These are phyloP conservation scores for Loripinus fragilis DNA, from an alignment of 2,888 invertebrate species.

Conservation along the genomic window DNA sequence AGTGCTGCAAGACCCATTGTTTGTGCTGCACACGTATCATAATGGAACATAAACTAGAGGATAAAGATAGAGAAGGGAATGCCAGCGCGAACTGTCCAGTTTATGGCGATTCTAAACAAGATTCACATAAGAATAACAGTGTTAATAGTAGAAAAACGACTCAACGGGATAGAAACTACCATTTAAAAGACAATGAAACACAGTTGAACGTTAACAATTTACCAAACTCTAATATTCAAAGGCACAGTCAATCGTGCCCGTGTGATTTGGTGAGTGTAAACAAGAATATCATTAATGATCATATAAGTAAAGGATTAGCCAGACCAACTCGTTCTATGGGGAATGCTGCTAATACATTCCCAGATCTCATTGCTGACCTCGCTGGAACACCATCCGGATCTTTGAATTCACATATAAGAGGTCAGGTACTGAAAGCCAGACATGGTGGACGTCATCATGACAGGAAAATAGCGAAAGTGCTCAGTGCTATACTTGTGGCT, in stretches of 20 bases:
- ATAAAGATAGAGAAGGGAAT: neutral
- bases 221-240: too few species aligned
- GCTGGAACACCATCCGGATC: neutral
- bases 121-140: neutral
- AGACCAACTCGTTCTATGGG: too few species aligned
- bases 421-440: neutral
- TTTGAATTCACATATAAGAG: neutral
- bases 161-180: neutral
- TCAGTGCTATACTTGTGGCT: neutral
- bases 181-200: too few species aligned
- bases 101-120: too few species aligned
- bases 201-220: too few species aligned
- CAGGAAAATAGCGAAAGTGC: neutral
- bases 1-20: neutral
- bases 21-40: neutral
- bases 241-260: too few species aligned
- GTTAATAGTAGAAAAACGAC: neutral
- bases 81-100: too few species aligned
- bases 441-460: neutral
- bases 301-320: too few species aligned
- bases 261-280: too few species aligned
- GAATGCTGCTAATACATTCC: neutral
- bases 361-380: neutral
- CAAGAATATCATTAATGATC: too few species aligned
- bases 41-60: neutral